Evolutionary conservation across 2,888 invertebrate species (phyloP).

Genomic region (Ischnura elegans): DNA sequence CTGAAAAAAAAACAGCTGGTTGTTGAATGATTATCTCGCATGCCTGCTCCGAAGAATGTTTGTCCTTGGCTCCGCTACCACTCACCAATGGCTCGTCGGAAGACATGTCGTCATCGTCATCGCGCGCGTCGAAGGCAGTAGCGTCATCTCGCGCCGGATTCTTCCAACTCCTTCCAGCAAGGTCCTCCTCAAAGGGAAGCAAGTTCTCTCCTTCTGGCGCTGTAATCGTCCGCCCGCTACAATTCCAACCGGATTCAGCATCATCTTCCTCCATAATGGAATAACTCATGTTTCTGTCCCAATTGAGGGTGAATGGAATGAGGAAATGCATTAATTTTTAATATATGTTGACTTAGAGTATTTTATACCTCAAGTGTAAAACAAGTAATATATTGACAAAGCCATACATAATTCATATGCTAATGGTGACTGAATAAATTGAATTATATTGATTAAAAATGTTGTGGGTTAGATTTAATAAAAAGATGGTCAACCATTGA

Average conservation of each 20-base stretch:
- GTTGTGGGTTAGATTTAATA: too few relatives aligned
- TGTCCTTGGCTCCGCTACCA: not conserved
- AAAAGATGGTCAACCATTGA: too few relatives aligned
- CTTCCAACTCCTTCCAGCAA: slow-evolving; percentile 38
- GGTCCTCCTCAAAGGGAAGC: slow-evolving; percentile 44
- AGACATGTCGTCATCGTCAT: slow-evolving; percentile 46
- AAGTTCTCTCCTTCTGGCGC: slow-evolving; percentile 37
- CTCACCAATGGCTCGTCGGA: slow-evolving; percentile 37
- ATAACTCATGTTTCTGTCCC: slow-evolving; percentile 30
- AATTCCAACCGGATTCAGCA: slow-evolving; percentile 18
- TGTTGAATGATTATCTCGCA: not conserved
- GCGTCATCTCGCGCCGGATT: slow-evolving; percentile 57
- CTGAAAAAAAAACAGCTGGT: not conserved
- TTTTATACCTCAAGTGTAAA: too few relatives aligned
- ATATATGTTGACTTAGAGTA: too few relatives aligned
- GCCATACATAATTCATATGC: too few relatives aligned
- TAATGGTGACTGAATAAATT: too few relatives aligned
- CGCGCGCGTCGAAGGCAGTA: slow-evolving; percentile 2
- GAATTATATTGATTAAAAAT: too few relatives aligned
- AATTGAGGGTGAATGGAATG: not conserved
- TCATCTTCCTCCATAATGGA: slow-evolving; percentile 59
- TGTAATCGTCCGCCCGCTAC: not conserved
- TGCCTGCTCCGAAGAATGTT: not conserved
- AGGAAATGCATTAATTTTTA: too few relatives aligned
- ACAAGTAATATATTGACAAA: too few relatives aligned